Percentiles rank a stretch among this genome's conserved stretches.
These are phyloP conservation scores for Zosterops hypoxanthus DNA, from an alignment of 2,113 vertebrate species.

Conservation along the genomic window DNA sequence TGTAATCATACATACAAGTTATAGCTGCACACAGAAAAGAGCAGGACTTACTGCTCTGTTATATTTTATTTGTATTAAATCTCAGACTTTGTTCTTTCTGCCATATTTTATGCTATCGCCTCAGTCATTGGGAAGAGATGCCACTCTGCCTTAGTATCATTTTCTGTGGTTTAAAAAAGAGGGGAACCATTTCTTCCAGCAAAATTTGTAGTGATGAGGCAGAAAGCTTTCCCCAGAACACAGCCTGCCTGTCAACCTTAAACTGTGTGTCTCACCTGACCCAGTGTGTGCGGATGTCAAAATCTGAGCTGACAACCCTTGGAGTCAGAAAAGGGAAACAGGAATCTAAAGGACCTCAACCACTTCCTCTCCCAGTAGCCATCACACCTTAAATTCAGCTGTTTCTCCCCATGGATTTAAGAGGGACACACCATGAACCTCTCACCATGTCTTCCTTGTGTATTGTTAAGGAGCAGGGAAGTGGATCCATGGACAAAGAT, in stretches of 20 bases:
- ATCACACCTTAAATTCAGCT: not conserved
- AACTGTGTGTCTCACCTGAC: not conserved
- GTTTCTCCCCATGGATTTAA: not conserved
- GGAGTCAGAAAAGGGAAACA: not conserved
- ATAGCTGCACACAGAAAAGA: not conserved
- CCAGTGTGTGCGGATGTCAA: accelerated
- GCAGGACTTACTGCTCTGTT: not conserved
- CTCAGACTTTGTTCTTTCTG: not conserved
- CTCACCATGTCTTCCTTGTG: accelerated
- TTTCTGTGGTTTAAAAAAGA: not conserved
- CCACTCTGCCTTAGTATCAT: accelerated
- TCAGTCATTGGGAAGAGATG: not conserved
- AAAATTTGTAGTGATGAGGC: not conserved
- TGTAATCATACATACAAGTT: not conserved
- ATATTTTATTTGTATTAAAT: not conserved
- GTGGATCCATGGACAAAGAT: not conserved
- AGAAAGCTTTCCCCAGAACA: not conserved
- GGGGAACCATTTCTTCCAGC: not conserved
- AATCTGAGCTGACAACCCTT: not conserved
- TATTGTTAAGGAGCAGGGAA: not conserved
- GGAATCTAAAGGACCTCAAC: not conserved
- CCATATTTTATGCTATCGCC: not conserved
- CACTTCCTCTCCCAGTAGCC: not conserved
- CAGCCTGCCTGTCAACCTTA: not conserved
- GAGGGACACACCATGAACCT: not conserved